Percentiles rank a stretch among this genome's conserved stretches.
These are phyloP conservation scores for Sinosuthora webbiana DNA, from an alignment of 2,113 vertebrate species.

Conservation along the genomic window DNA sequence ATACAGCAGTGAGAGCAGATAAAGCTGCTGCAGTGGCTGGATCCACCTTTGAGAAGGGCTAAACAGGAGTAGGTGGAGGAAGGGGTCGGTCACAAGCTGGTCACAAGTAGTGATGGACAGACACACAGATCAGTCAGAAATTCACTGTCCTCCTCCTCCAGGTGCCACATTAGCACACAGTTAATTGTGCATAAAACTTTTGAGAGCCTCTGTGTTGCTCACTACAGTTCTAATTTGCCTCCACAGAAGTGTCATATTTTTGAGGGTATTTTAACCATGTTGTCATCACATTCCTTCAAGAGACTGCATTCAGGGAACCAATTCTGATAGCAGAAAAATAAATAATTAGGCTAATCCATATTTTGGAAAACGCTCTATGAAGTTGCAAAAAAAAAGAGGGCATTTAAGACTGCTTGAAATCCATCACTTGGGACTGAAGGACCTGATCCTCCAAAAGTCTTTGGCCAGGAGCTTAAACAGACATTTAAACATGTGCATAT, in stretches of 20 bases:
- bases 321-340: background rate
- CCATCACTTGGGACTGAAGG: background rate
- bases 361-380: background rate
- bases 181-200: background rate
- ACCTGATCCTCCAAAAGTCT: background rate
- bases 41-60: background rate
- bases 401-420: background rate
- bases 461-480: background rate
- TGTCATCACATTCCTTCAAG: background rate
- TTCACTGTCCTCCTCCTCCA: background rate
- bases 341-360: background rate
- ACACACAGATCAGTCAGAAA: background rate
- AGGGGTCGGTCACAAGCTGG: accelerated
- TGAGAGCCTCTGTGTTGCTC: background rate
- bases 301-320: background rate
- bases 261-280: background rate
- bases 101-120: background rate
- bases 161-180: background rate
- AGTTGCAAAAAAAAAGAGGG: background rate
- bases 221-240: background rate
- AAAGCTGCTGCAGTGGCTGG: background rate
- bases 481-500: background rate
- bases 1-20: background rate
- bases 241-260: background rate
- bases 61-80: background rate